Conservation (phyloP, 1,140 invertebrate genomes). For the Dendrolimus punctatus region DNA sequence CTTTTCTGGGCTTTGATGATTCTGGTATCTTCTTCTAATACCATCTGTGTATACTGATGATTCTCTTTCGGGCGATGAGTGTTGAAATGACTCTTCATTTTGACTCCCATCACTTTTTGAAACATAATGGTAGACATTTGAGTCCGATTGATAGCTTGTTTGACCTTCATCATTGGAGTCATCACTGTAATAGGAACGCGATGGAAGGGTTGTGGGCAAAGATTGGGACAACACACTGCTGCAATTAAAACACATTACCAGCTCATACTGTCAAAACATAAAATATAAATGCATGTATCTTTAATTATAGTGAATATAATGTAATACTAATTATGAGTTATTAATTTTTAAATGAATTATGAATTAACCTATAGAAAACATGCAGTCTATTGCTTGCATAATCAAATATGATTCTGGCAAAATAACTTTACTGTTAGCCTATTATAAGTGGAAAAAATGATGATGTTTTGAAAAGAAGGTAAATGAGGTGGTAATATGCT, state of each 20-base stretch:
- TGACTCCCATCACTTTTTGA: not conserved
- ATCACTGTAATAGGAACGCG: constrained; percentile 38
- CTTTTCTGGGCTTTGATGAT: not conserved
- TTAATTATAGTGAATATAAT: too few species aligned
- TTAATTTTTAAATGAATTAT: too few species aligned
- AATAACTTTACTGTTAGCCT: too few species aligned
- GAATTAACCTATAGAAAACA: too few species aligned
- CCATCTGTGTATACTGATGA: not conserved
- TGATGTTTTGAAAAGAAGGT: too few species aligned
- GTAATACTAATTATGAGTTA: too few species aligned
- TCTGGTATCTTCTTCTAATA: not conserved
- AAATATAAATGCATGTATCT: too few species aligned
- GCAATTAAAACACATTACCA: constrained; percentile 26
- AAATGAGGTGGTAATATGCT: too few species aligned
- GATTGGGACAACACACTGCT: constrained; percentile 47
- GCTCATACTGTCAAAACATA: not conserved
- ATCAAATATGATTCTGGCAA: too few species aligned
- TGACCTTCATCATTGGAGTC: constrained; percentile 17
- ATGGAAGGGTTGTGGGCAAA: constrained; percentile 38
- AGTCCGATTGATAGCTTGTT: constrained; percentile 3
- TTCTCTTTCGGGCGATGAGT: not conserved
- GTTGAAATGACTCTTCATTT: not conserved
- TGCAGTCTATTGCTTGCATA: too few species aligned
- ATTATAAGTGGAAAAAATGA: too few species aligned
- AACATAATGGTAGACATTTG: not conserved